Evolutionary conservation across 2,797 vertebrate species (phyloP).

Genomic region (Staurois parvus): DNA sequence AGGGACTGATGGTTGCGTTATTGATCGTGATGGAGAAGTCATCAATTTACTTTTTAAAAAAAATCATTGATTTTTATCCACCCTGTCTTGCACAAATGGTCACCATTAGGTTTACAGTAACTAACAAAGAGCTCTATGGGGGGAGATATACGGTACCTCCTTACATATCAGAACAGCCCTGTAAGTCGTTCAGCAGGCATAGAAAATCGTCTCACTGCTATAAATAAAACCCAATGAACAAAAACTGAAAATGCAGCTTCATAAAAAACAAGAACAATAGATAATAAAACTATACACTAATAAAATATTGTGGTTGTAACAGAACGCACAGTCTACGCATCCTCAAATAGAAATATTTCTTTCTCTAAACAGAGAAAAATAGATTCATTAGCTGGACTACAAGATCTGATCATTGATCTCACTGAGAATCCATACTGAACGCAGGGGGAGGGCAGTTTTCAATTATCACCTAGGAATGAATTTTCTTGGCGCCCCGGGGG

Average conservation of each 20-base stretch:
- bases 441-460: neutral
- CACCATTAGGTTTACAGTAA: no score
- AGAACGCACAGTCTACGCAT: no score
- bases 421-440: neutral
- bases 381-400: neutral
- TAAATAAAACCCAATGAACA: neutral
- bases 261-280: neutral
- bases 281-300: neutral
- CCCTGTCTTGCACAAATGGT: no score
- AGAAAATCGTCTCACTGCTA: neutral
- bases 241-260: neutral
- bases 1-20: no score
- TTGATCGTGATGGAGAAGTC: no score
- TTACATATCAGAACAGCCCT: no score
- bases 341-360: no score
- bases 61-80: no score
- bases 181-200: no score
- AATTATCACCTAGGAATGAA: constrained; percentile 41
- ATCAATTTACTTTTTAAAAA: no score
- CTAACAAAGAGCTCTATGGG: no score
- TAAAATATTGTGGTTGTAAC: neutral
- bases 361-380: neutral
- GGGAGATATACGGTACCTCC: no score
- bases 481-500: neutral
- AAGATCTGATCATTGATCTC: neutral